Conservation (phyloP, 2,888 invertebrate genomes). For the Diachrysia chrysitis region DNA sequence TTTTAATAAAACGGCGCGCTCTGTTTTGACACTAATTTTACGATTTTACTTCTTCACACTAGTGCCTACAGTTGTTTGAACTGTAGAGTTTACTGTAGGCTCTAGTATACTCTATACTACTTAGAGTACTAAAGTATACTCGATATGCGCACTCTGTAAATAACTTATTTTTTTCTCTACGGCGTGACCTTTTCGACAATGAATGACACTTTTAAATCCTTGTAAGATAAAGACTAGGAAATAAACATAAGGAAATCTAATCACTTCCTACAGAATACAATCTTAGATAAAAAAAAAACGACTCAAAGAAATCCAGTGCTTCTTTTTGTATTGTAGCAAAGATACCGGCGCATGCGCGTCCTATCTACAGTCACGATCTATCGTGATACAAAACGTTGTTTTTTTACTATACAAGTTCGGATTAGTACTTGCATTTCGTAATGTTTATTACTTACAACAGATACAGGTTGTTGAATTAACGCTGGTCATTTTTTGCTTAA, state of each 20-base stretch:
- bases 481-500: too few species aligned
- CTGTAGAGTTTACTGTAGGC: too few species aligned
- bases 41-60: too few species aligned
- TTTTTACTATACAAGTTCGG: constrained; percentile 40
- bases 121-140: too few species aligned
- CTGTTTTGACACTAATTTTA: too few species aligned
- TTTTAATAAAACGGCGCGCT: too few species aligned
- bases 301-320: constrained; percentile 2
- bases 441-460: constrained; percentile 33
- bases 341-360: constrained; percentile 51
- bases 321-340: constrained; percentile 39
- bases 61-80: too few species aligned
- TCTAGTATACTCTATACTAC: too few species aligned
- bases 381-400: constrained; percentile 65
- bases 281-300: constrained; percentile 8
- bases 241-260: constrained; percentile 3
- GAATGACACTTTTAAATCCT: not conserved
- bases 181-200: too few species aligned
- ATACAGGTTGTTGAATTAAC: constrained; percentile 37
- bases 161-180: too few species aligned
- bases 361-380: constrained; percentile 71
- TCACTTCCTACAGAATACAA: constrained; percentile 8
- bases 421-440: constrained; percentile 56
- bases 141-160: too few species aligned
- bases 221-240: not conserved